phyloP scores from a whole-genome alignment of 2,113 vertebrate species.

The Aspiorhynchus laticeps region DNA sequence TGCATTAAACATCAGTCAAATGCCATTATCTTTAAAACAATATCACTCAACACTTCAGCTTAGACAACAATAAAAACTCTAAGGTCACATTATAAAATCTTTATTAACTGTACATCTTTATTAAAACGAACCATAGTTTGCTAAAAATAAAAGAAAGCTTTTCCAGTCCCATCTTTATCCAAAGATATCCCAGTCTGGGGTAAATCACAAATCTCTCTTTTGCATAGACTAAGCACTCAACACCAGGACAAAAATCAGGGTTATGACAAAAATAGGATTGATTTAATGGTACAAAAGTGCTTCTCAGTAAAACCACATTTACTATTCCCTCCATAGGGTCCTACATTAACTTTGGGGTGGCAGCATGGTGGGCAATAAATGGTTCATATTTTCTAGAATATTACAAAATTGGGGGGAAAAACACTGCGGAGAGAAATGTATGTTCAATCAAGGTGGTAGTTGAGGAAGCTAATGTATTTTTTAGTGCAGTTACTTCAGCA shows the following conservation, averaged over 20 bases:
- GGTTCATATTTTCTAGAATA: background rate
- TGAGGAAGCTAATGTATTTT: background rate
- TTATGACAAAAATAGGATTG: background rate
- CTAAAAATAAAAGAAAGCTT: background rate
- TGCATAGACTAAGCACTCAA: slow-evolving; percentile 29
- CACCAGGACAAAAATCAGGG: background rate
- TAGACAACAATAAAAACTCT: background rate
- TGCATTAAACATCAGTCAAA: no score
- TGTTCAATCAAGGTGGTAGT: background rate
- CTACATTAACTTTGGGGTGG: background rate
- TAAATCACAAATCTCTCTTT: slow-evolving; percentile 18
- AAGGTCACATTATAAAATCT: slow-evolving; percentile 68
- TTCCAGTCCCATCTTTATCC: background rate
- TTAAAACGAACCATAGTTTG: slow-evolving; percentile 71
- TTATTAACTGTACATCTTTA: slow-evolving; percentile 70
- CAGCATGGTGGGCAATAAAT: background rate
- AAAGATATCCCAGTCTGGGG: background rate
- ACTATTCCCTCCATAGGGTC: background rate
- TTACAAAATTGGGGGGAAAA: background rate
- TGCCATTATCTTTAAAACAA: background rate
- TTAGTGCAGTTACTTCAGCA: background rate
- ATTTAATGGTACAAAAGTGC: background rate
- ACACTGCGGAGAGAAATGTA: background rate
- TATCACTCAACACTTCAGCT: background rate
- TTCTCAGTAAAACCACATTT: background rate